Base-by-base conservation (phyloP, 2,888 invertebrate genomes). In the Drosophila birchii region DNA sequence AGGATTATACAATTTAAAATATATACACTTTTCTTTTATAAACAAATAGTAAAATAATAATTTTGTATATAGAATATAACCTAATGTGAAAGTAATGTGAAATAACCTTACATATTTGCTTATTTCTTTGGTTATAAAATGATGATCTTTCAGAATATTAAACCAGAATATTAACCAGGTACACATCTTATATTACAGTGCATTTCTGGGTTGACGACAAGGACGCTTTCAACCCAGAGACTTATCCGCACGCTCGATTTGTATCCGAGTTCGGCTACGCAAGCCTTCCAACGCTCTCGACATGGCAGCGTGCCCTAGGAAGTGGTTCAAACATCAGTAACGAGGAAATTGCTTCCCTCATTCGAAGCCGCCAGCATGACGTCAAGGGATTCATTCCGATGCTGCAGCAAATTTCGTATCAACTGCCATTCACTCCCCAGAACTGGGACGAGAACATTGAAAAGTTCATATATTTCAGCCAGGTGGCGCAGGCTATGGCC, bases 251-350 rank as follows among this genome's bases (percentile, higher is more conserved):
- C 20, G 95, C 98, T 1, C 94, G 99, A 84, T 99, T 99, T 92
- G 95, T 96, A 1, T 98, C 98, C 0, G 99, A 99, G 92, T 99
- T 98, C 88, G 99, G 99, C 0, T 96, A 96, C 79, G 98, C 99
- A 92, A 97, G 98, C 2, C 93, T 97, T 75, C 98, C 99, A 0
- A 95, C 96, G 8, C 91, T 96, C n/a, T 93, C 94, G 26, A 95
- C 97, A 0, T 94, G 97, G 92, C 90, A 93, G 58, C 94, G 94
- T 18, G 95, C 95, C 0, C 93, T 95, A 1, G 93, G 93, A 18
- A 89, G 92, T 16, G 14, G 20, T 7, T 34, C 43, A 0, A 38
- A 68, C 23, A 41, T 47, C 3, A 71, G 54, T 8, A 91, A 93
- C 29, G 85, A 91, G 3, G 94, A 95, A 90, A 93, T 95, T 18